A percentile compares a stretch with the other conserved stretches of the same genome.
phyloP scores from a whole-genome alignment of 2,113 vertebrate species.

The Herpetotheres cachinnans region DNA sequence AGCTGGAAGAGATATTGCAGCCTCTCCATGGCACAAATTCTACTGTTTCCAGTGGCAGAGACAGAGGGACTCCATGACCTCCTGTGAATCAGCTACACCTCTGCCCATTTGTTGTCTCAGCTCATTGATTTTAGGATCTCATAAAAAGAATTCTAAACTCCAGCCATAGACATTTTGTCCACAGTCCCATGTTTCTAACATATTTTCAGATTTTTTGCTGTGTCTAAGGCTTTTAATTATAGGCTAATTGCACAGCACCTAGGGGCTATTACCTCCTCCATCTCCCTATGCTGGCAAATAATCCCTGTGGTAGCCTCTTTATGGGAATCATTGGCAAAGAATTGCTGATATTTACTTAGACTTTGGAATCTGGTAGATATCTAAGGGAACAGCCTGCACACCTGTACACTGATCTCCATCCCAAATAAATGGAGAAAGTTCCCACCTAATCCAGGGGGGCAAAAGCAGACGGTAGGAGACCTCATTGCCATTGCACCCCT shows the following conservation, averaged over 20 bases:
- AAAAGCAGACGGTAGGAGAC: neutral
- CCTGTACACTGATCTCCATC: neutral
- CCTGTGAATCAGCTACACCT: neutral
- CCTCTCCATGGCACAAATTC: neutral
- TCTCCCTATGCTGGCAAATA: neutral
- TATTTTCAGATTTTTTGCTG: neutral
- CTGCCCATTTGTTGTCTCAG: neutral
- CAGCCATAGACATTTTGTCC: neutral
- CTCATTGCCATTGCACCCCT: fast-evolving
- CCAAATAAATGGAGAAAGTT: neutral
- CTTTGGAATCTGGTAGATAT: neutral
- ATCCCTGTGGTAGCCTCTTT: neutral
- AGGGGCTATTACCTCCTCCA: neutral
- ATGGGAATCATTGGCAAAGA: neutral
- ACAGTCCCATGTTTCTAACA: neutral
- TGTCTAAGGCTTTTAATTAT: neutral
- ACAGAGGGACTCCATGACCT: neutral
- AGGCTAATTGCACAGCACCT: neutral
- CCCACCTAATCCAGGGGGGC: neutral
- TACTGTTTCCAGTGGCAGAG: neutral
- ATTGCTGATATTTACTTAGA: neutral
- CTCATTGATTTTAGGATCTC: neutral
- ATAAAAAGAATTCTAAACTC: neutral
- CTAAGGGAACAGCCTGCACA: neutral
- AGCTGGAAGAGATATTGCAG: neutral